Evolutionary conservation across 2,888 invertebrate species (phyloP).

Genomic region (Orthosia cruda): DNA sequence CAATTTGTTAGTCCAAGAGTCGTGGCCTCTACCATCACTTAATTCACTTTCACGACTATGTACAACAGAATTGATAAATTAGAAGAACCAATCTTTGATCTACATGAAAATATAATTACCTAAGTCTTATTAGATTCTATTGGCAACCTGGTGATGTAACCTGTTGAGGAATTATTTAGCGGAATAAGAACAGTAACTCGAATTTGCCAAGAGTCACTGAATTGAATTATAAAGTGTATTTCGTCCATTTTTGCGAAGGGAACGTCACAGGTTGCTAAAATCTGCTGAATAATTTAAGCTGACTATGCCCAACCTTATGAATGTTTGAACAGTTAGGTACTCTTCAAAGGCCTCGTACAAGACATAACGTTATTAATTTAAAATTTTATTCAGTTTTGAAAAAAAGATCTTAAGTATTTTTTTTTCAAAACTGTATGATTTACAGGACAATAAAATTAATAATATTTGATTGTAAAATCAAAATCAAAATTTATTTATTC

Average conservation of each 20-base stretch:
- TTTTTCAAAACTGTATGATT: slow-evolving; percentile 16
- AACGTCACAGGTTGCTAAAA: slow-evolving; percentile 41
- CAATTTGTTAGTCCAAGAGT: slow-evolving; percentile 60
- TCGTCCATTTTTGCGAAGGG: slow-evolving; percentile 24
- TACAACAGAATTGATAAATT: slow-evolving; percentile 43
- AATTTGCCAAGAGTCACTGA: slow-evolving; percentile 25
- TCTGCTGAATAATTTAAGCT: slow-evolving; percentile 56
- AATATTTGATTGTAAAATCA: slow-evolving; percentile 1
- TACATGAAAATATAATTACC: slow-evolving; percentile 30
- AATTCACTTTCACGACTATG: slow-evolving; percentile 70
- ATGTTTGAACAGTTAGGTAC: slow-evolving; percentile 50
- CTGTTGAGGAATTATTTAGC: slow-evolving; percentile 33
- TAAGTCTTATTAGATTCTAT: slow-evolving; percentile 18
- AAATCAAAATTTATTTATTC: no score
- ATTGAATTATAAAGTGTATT: slow-evolving; percentile 50
- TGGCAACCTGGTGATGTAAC: slow-evolving; percentile 16
- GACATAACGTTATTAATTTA: neutral
- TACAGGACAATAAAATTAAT: slow-evolving; percentile 8
- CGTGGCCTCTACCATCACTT: slow-evolving; percentile 56
- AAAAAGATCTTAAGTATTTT: no score
- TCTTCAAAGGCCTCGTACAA: slow-evolving; percentile 13
- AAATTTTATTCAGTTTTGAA: no score
- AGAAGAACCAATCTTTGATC: slow-evolving; percentile 26
- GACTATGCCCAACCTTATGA: slow-evolving; percentile 41
- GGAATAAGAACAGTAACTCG: slow-evolving; percentile 30